Evolutionary conservation across 2,888 invertebrate genomes (phyloP), one percentile per base, ranked within the genome.

Genomic region (Sipunculus nudus): DNA sequence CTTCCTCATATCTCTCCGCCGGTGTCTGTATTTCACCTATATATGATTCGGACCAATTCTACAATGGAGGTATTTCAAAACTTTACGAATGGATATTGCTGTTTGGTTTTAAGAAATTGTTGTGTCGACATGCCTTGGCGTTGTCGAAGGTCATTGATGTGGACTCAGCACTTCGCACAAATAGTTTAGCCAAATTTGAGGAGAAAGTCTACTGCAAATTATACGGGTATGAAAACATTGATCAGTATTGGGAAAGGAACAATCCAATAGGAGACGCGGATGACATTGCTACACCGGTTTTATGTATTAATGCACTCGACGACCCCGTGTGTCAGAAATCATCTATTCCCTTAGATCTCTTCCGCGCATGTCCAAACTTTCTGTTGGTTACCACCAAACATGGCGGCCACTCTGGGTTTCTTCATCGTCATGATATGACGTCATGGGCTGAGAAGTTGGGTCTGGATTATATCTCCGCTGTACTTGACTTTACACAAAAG

Each of bases 381-480:
- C 58, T 81, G 25, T 67, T 81, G 21, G 75, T 73, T 4, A 71
- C 69, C 2, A 72, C 78, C 1, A 72, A 75, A n/a, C 67, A 68
- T 47, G 81, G 81, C 10, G 81, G 81, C 2, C 80, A 81, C 56
- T 79, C 78, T 65, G 79, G 78, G 5, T 81, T 81, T 60, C 60
- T 78, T 23, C 76, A 80, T 49, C 68, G 72, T 16, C 4, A 25
- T 8, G 19, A 26, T 1, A 41, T 59, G 2, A 43, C 46, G 32
- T 31, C 29, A 29, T 62, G 62, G 62, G 57, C 62, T 13, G 58
- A 62, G n/a, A 62, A 58, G 47, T 31, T 62, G 23, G 31, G 31
- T 43, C 19, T 62, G 3, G 62, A 62, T 25, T 62, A 62, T 39
- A 32, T 49, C 5, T n/a, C 35, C 2, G 57, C 57, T 5, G 57